Conservation (phyloP, 2,888 invertebrate species). For the Eustalomyia histrio region DNA sequence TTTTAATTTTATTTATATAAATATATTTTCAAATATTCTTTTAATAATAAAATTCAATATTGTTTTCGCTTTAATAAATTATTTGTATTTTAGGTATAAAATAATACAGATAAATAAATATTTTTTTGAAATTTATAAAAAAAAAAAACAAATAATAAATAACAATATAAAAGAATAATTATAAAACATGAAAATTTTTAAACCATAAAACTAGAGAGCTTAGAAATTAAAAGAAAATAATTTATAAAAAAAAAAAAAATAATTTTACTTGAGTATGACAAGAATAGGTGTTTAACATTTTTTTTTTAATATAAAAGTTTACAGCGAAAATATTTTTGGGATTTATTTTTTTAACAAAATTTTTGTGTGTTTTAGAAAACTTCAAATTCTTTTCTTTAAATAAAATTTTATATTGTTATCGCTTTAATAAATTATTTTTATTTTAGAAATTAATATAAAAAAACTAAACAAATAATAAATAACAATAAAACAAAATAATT, state of each 20-base stretch:
- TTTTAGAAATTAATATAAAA: too few species aligned
- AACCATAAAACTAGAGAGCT: neutral
- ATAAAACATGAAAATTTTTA: neutral
- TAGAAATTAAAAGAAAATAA: slow-evolving; percentile 7
- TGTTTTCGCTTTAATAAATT: slow-evolving; percentile 13
- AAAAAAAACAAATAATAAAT: slow-evolving; percentile 12
- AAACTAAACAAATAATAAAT: too few species aligned
- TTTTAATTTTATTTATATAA: slow-evolving; percentile 40
- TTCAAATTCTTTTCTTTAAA: neutral
- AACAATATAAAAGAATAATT: slow-evolving; percentile 22
- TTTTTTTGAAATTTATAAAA: neutral
- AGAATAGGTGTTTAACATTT: neutral
- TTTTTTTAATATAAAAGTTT: slow-evolving; percentile 6
- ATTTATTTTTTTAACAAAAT: too few species aligned
- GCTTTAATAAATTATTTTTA: too few species aligned
- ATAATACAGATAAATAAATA: neutral
- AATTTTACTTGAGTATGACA: slow-evolving; percentile 9
- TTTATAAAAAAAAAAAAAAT: slow-evolving; percentile 12
- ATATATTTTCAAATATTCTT: slow-evolving; percentile 48
- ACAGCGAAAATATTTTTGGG: too few species aligned
- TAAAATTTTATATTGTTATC: too few species aligned
- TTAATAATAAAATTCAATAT: slow-evolving; percentile 49
- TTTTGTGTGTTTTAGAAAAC: too few species aligned
- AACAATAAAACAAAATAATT: too few species aligned
- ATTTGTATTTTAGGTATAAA: neutral